A percentile compares a stretch with the other conserved stretches of the same genome.
Conservation (phyloP, 2,888 invertebrate species). For the Lordiphosa andalusiaca region DNA sequence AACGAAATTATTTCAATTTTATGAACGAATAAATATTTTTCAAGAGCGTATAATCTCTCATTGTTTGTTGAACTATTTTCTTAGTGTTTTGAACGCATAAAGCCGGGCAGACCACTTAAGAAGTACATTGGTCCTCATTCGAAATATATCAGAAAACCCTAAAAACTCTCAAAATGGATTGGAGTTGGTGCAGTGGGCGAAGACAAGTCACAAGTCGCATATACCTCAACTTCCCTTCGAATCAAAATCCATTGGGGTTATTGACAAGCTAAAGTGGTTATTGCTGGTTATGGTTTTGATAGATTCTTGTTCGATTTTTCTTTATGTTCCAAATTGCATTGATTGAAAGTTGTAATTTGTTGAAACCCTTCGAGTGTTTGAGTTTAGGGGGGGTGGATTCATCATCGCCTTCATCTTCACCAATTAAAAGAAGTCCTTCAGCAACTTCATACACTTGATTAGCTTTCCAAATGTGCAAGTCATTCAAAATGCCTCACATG, state of each 20-base stretch:
- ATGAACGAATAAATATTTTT: too few relatives aligned
- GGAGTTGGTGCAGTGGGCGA: too few relatives aligned
- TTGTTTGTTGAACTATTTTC: too few relatives aligned
- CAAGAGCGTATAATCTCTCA: too few relatives aligned
- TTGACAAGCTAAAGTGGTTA: conserved; percentile 34
- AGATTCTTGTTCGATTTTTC: conserved; percentile 44
- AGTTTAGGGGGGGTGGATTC: conserved; percentile 2
- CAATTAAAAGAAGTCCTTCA: conserved; percentile 45
- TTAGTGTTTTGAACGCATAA: too few relatives aligned
- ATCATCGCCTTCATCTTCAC: conserved; percentile 7
- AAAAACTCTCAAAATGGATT: too few relatives aligned
- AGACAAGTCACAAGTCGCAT: too few relatives aligned
- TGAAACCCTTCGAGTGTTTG: conserved; percentile 44
- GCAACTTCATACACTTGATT: conserved; percentile 23
- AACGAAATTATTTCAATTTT: too few relatives aligned
- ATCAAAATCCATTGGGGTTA: conserved; percentile 22
- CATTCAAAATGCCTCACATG: conserved; percentile 30
- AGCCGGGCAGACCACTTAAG: too few relatives aligned
- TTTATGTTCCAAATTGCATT: conserved; percentile 43
- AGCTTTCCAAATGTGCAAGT: conserved; percentile 29
- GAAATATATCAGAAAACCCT: too few relatives aligned
- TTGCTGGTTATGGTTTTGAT: conserved; percentile 69
- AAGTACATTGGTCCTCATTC: too few relatives aligned
- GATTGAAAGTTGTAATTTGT: conserved; percentile 66
- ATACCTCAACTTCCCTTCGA: too few relatives aligned